Base-by-base conservation (phyloP, 2,113 vertebrate species). In the Ammodytes marinus region DNA sequence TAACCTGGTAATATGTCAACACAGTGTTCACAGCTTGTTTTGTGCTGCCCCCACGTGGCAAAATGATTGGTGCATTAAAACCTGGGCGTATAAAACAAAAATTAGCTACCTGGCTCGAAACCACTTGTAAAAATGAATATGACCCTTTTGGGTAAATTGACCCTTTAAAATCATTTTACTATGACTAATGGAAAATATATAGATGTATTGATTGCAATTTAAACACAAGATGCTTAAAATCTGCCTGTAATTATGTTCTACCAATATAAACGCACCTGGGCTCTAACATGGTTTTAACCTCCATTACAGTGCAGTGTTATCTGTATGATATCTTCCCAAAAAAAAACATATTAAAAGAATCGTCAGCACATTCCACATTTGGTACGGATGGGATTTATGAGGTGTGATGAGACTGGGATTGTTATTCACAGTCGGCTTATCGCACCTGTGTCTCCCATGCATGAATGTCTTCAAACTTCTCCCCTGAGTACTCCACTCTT, bases 401-500 rank as follows among this genome's bases (percentile, higher is more conserved):
- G 67, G 77, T 74, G 82, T 65, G 59, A 79, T 43, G 61, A 65
- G 78, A 58, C 74, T 8, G 27, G 53, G 67, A 27, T 27, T 74
- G 60, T 89, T 86, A 75, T 73, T 87, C 85, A 77, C 88, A 87
- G 82, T 84, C 53, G 60, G 83, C 79, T 91, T 89, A 81, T 92
- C 91, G 76, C 90, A 91, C 90, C 88, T 92, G 88, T 79, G 84
- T 88, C 83, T 89, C 82, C 65, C 58, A 17, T 53, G 82, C 74
- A 89, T 77, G 45, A 76, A 69, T 66, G 73, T 85, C 53, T 80
- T 71, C 85, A 77, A 85, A 86, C 7, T 12, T 86, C 71, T 82
- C 84, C 88, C 82, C 55, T 5, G 75, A 73, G 85, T 37, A 12
- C 65, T 55, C 2, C 45, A 39, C 17, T 42, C 54, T 65, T 84